phyloP scores from a whole-genome alignment of 2,113 vertebrate genomes.

The Fregetta grallaria region DNA sequence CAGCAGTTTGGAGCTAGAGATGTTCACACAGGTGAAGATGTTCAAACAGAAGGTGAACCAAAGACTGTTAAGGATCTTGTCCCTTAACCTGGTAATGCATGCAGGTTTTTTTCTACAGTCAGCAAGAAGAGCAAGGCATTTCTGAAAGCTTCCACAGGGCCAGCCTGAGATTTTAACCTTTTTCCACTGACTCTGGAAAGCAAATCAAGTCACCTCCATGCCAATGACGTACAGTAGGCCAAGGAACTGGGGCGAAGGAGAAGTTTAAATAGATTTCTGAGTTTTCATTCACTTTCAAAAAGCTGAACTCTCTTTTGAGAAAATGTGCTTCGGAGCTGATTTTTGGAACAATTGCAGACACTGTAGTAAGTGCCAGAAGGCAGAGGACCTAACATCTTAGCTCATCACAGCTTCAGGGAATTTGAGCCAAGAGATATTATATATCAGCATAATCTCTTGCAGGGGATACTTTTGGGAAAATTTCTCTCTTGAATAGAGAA shows the following conservation, averaged over 20 bases:
- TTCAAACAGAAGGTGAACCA: background rate
- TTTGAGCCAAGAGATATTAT: background rate
- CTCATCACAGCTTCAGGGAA: background rate
- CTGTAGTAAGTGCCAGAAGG: background rate
- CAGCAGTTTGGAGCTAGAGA: background rate
- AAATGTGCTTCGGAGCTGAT: background rate
- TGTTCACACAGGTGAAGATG: background rate
- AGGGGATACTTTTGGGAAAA: background rate
- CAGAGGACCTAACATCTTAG: background rate
- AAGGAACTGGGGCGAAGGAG: background rate
- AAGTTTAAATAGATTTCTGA: background rate
- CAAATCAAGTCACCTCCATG: background rate
- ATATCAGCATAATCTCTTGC: background rate
- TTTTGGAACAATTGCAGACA: background rate
- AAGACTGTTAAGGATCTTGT: background rate
- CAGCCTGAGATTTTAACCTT: background rate
- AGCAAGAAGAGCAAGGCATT: background rate
- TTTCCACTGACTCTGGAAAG: background rate
- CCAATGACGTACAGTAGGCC: background rate
- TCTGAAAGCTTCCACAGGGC: background rate
- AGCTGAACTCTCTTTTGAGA: background rate
- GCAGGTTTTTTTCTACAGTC: background rate
- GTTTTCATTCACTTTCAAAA: background rate
- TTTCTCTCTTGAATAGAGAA: too few relatives aligned
- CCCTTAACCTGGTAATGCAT: background rate